Evolutionary conservation across 1,140 invertebrate genomes (phyloP).

Genomic region (Zaprionus camerounensis): DNA sequence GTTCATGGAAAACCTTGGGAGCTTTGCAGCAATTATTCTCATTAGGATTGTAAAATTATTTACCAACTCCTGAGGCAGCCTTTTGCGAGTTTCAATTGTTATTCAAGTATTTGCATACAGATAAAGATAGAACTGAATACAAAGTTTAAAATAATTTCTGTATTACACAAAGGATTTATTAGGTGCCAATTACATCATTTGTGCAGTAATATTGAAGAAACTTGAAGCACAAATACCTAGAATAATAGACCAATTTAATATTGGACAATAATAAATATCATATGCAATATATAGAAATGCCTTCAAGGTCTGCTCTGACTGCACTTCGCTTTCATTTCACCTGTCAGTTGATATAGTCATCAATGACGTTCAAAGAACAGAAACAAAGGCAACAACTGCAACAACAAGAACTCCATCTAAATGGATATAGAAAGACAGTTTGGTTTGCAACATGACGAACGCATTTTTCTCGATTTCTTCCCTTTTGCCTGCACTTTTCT

Average conservation of each 20-base stretch:
- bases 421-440: background rate
- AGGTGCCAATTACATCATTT: background rate
- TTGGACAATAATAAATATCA: too few species aligned
- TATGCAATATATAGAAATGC: too few species aligned
- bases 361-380: constrained; percentile 41
- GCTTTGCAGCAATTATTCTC: constrained; percentile 4
- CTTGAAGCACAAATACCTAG: background rate
- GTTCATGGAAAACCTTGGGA: constrained; percentile 1
- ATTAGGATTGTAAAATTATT: constrained; percentile 7
- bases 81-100: background rate
- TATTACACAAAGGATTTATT: background rate
- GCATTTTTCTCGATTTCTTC: constrained; percentile 17
- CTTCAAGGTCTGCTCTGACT: background rate
- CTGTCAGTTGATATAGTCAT: constrained; percentile 60
- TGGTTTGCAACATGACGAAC: constrained; percentile 11
- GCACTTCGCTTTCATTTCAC: constrained; percentile 22
- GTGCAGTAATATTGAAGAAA: background rate
- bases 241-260: background rate
- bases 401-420: constrained; percentile 33
- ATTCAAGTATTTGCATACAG: background rate
- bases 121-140: background rate
- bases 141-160: background rate
- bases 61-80: background rate
- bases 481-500: background rate
- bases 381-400: background rate